Base-by-base conservation (phyloP, 2,888 invertebrate genomes). In the Nesidiocoris tenuis region DNA sequence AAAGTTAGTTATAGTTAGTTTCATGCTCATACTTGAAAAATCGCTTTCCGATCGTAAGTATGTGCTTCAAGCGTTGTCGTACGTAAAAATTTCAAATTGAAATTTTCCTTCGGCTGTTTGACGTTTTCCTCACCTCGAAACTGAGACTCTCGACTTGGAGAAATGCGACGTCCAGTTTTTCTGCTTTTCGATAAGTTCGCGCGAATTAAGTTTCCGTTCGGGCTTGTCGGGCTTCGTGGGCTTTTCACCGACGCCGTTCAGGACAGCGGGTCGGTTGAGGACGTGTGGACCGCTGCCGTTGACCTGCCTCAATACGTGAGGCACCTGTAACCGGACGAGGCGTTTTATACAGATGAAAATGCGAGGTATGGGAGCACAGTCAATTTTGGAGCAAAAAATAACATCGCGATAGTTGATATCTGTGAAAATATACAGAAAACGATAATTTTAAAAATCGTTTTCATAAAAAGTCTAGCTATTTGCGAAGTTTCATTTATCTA, bases 81-180 rank as follows among this genome's bases (percentile, higher is more conserved):
- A n/a, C n/a, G n/a, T n/a, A n/a, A n/a, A n/a, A n/a, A n/a, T n/a
- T n/a, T n/a, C n/a, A n/a, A n/a, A n/a, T n/a, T n/a, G n/a, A n/a
- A n/a, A n/a, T n/a, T n/a, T n/a, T n/a, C n/a, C n/a, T n/a, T n/a
- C n/a, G n/a, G n/a, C n/a, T n/a, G n/a, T n/a, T n/a, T n/a, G n/a
- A n/a, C n/a, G n/a, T n/a, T n/a, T n/a, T n/a, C 12, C 12, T 39
- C 12, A 79, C 79, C 77, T 77, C n/a, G 79, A 77, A 24, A 75
- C 72, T 19, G 61, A 74, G 65, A 76, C 75, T 16, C 77, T 64
- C 1, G 88, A 88, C 85, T 93, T 93, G 77, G 91, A 91, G 83
- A 94, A 95, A 84, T 94, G 94, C 77, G 93, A 92, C 25, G 94
- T 94, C 95, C 94, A 95, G 85, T 95, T 95, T 82, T 91, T 90